Base-by-base conservation (phyloP, 2,888 invertebrate genomes). In the Tineola bisselliella region DNA sequence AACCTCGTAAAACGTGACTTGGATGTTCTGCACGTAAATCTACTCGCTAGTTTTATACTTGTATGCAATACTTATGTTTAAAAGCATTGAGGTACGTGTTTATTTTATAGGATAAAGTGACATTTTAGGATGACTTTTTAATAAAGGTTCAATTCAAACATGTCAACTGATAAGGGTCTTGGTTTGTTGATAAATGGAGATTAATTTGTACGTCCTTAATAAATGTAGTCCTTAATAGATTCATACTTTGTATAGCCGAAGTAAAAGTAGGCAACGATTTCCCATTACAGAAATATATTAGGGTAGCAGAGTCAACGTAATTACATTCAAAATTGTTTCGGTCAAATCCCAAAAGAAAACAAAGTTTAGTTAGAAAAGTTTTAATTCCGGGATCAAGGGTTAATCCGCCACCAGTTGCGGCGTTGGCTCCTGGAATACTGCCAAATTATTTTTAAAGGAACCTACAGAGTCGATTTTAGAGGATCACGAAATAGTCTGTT, bases 371-470 rank as follows among this genome's bases (percentile, higher is more conserved):
- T 58, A 64, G 70, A 69, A 69, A 73, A 74, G 72, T 74, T 75
- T 78, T 77, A 77, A 77, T 75, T 72, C 70, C 66, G 68, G 73
- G 71, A 75, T 78, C 78, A 77, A 74, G 72, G 75, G 75, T 71
- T 73, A 77, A 77, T 74, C 78, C 73, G 71, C 83, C 82, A 84
- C 83, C 79, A 83, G 84, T 84, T 84, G 84, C 82, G 68, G 79
- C 58, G 68, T 68, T 67, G 67, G 67, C 65, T 65, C 69, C 72
- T 86, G 86, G 84, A 81, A 61, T 62, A 61, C 63, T 62, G 75
- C 84, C 84, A 84, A 83, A 83, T 84, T 81, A 84, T 84, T 84
- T 83, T 77, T 73, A 81, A 83, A 83, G 77, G 76, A 81, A 66
- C 69, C 70, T 71, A 77, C 77, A 72, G 70, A 70, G 70, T 74